A percentile compares a stretch with the other conserved stretches of the same genome.
These are phyloP conservation scores for Automeris io DNA, from an alignment of 2,888 invertebrate genomes.

Conservation along the genomic window DNA sequence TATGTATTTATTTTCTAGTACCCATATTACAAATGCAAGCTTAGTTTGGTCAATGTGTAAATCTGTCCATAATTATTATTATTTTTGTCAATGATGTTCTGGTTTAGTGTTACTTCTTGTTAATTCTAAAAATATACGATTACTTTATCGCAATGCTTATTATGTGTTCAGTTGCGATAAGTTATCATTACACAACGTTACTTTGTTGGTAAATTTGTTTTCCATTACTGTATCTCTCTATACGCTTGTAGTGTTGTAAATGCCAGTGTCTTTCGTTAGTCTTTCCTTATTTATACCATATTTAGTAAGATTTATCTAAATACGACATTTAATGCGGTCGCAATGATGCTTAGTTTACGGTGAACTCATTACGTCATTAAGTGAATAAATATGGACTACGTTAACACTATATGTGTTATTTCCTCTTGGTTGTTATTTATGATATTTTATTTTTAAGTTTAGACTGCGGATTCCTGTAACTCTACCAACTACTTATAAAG, in stretches of 20 bases:
- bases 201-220: not conserved
- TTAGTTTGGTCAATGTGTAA: not conserved
- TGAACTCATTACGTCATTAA: not conserved
- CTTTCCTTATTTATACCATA: not conserved
- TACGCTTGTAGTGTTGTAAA: not conserved
- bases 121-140: conserved; percentile 1
- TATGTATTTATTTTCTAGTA: no score
- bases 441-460: no score
- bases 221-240: not conserved
- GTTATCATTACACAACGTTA: not conserved
- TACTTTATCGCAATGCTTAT: not conserved
- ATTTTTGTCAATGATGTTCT: conserved; percentile 1
- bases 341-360: not conserved
- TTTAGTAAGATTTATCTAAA: not conserved
- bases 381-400: not conserved
- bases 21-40: no score
- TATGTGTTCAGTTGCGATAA: not conserved
- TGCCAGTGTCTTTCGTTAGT: not conserved
- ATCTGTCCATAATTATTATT: conserved; percentile 1
- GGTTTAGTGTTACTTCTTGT: not conserved
- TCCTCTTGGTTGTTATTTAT: not conserved
- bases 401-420: not conserved
- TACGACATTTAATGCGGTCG: not conserved
- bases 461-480: no score
- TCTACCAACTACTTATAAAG: no score